Evolutionary conservation across 2,113 vertebrate species (phyloP), one percentile per base, ranked within the genome.

Genomic region (Podiceps cristatus): DNA sequence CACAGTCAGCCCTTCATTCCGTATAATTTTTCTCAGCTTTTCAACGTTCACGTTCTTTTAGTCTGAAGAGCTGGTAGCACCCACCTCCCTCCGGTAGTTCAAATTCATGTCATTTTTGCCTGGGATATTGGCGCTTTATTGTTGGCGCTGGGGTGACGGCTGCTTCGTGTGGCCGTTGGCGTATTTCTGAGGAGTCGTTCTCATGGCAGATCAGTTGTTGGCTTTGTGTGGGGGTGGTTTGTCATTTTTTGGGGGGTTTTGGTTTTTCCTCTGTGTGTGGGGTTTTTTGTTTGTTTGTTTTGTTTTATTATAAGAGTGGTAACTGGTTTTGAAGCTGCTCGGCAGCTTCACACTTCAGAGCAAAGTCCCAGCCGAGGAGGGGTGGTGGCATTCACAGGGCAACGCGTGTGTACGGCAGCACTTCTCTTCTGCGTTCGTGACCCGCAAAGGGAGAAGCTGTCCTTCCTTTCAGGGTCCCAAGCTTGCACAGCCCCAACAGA

Each of bases 321-420:
- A 49, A 14, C 24, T 62, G 1, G 18, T 78, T 77, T 40, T 25
- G 33, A 81, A 7, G 37, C 42, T 53, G 52, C 68, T 87, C 37
- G 9, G 75, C 37, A 81, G n/a, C 58, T 31, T 69, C 58, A 11
- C 2, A 1, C 42, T 35, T n/a, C 33, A 18, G 60, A 88, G 42
- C 29, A 18, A 64, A 73, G 44, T 18, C 14, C 1, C 28, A 44
- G 5, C 45, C 28, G 75, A 35, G 40, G 18, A 68, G 22, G 15
- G n/a, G 8, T 31, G 35, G 37, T 29, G n/a, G 53, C 8, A 1
- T 22, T 68, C 42, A 10, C 50, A 52, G 59, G 20, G 35, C 62
- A 28, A 2, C 1, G 5, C 14, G 0, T 2, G 9, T 22, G n/a
- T 7, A 10, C 44, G 31, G 0, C 72, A 84, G 28, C 63, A 7